Evolutionary conservation across 53 echinoderm and acorn worm species (phyloP), one percentile per base, ranked within the genome.

Genomic region (Antedon mediterranea): DNA sequence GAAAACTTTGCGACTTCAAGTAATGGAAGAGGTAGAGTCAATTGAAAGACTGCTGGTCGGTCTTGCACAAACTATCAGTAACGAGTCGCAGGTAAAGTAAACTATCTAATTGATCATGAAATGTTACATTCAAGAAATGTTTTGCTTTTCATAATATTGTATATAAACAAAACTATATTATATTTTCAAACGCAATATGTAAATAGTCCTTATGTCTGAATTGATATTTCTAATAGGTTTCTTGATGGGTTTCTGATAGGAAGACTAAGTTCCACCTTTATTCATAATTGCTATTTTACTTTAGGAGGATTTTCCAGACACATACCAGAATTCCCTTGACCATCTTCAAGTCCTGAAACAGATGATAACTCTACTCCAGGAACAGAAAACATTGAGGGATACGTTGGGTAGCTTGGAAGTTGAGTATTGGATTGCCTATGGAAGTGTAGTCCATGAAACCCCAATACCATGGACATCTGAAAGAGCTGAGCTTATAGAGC

Each of bases 31-130:
- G 41, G 32, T 81, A 2, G 34, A 74, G 27, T 43, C 72, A 14
- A 81, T 81, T 74, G 81, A 81, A 75, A 30, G 26, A 28, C 75
- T 81, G 0, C 14, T 81, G 28, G 79, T 57, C 9, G 23, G 57
- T 8, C 57, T 57, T 3, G 57, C 57, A 57, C 57, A 57, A 15
- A 57, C 57, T 18, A 57, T 57, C 20, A 57, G 57, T 18, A 57
- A 18, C 23, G 14, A 57, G 3, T 18, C 3, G 57, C 14, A 57
- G 57, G 57, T 57, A 57, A n/a, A n/a, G n/a, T n/a, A n/a, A n/a
- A n/a, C 4, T 37, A 6, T 37, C 37, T 37, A 4, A 37, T 37
- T 37, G 37, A 37, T 37, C 4, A 4, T 37, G 37, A 6, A 37
- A 37, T 37, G 37, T 6, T 37, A 4, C n/a, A n/a, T n/a, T n/a